Evolutionary conservation across 2,888 invertebrate species (phyloP), one percentile per base, ranked within the genome.

Genomic region (Tridacna crocea): DNA sequence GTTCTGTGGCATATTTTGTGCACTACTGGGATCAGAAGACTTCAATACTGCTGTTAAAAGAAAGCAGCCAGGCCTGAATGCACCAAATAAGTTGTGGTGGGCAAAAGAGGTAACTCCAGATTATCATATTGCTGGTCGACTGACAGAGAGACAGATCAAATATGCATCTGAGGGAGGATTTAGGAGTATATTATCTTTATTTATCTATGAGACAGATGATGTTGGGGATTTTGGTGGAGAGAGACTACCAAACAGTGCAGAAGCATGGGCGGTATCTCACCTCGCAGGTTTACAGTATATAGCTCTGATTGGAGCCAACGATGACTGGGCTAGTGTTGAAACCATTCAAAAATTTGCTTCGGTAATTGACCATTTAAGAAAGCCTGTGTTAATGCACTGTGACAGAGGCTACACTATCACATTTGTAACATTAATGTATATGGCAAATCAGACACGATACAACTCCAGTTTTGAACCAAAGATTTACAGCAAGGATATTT

Each of bases 81-180:
- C 90, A 11, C 85, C 90, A n/a, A 83, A 83, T 15, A 92, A 92
- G 84, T 75, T 90, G 36, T 93, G 93, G 93, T 93, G 92, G 92
- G 90, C 91, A 0, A 92, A 92, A 79, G 90, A 90, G 83, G 83
- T 92, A 15, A 92, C 92, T 0, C 85, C 91, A 11, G 90, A 90
- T 47, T 87, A 90, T 26, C 90, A 91, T 82, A 87, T 92, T 3
- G 89, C 91, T 17, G 93, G 93, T 13, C 72, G 92, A 46, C 80
- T 91, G 27, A 90, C 92, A 11, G 90, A 88, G 66, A 76, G 91
- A 47, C 91, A 92, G 75, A 89, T 92, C 48, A 92, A 92, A 80
- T 92, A 91, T 79, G 91, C 92, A 13, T 80, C 89, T n/a, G 93
- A 93, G 15, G 89, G 87, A 10, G 92, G 92, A 0, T 92, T 92